Evolutionary conservation across 2,113 vertebrate species (phyloP).

Genomic region (Larimichthys polyactis): DNA sequence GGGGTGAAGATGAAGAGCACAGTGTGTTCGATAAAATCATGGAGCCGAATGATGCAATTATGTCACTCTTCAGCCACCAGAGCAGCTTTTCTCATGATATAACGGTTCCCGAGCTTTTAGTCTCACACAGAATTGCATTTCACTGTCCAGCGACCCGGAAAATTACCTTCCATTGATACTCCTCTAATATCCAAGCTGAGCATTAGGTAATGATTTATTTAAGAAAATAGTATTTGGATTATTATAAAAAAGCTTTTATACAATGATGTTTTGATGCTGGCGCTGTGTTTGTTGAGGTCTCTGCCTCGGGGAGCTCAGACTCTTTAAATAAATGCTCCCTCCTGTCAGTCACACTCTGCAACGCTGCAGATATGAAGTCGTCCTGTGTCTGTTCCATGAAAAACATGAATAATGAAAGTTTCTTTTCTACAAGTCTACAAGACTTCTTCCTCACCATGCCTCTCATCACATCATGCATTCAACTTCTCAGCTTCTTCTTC

Average conservation of each 20-base stretch:
- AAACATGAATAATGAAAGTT: not conserved
- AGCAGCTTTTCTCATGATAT: not conserved
- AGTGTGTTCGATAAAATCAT: not conserved
- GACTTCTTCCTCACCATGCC: too few relatives aligned
- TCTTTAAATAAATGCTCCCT: slow-evolving; percentile 61
- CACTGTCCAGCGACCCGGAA: slow-evolving; percentile 42
- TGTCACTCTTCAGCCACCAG: not conserved
- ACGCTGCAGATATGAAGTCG: not conserved
- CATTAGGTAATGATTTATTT: slow-evolving; percentile 20
- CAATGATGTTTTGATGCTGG: slow-evolving; percentile 2
- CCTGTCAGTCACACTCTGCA: slow-evolving; percentile 38
- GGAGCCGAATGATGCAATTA: slow-evolving; percentile 4
- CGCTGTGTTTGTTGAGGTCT: slow-evolving; percentile 14
- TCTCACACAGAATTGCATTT: slow-evolving; percentile 41
- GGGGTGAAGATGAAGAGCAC: not conserved
- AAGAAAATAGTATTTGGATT: not conserved
- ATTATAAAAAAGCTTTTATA: not conserved
- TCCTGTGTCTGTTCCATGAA: not conserved
- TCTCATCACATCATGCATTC: too few relatives aligned
- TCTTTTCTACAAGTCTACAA: not conserved
- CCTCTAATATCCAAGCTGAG: not conserved
- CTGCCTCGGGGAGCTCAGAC: slow-evolving; percentile 17
- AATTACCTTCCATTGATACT: slow-evolving; percentile 42
- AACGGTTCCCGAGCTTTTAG: slow-evolving; percentile 21
- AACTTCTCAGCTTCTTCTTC: too few relatives aligned